Base-by-base conservation (phyloP, 2,797 vertebrate genomes). In the Numenius phaeopus region DNA sequence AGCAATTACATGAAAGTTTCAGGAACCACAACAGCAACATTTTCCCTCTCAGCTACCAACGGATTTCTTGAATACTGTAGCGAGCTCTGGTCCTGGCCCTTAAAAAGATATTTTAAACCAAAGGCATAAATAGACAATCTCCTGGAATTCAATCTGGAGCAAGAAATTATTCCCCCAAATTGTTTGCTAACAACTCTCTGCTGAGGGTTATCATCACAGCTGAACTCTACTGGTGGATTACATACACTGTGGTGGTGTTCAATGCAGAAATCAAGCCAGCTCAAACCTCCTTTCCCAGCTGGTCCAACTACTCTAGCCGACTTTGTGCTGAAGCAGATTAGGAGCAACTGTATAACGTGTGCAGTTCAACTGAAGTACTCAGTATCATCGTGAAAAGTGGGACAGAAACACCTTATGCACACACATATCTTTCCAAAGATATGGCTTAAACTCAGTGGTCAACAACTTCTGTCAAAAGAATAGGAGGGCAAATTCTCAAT, bases 1-100 rank as follows among this genome's bases (percentile, higher is more conserved):
- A 90, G 83, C 59, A 85, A 91, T 67, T 88, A 91, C 61, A 50
- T 37, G 42, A 83, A 94, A 94, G 69, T 57, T 92, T 79, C 57
- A 71, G 59, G 75, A 93, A 61, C 61, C 44, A 66, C 76, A 95
- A 84, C 29, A 84, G 71, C 44, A 90, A 73, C 39, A 87, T 78
- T 80, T 67, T 61, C 26, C 32, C 59, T 34, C 71, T 87, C 65
- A 87, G 26, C 49, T 75, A 85, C 46, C 70, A 72, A 27, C 4
- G 50, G 76, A 64, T 88, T 94, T 91, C 89, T 81, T 88, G 42
- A 86, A 65, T 76, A 52, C 8, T 50, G 29, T 19, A 59, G 19
- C 8, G 11, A 67, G 71, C 47, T 88, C 65, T 55, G 47, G 49
- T 88, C 50, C 23, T 73, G 26, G 37, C 24, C 83, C 83, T 82